Percentiles rank a stretch among this genome's conserved stretches.
Evolutionary conservation across 2,888 invertebrate species (phyloP).

Genomic region (Hoplodrina blanda): DNA sequence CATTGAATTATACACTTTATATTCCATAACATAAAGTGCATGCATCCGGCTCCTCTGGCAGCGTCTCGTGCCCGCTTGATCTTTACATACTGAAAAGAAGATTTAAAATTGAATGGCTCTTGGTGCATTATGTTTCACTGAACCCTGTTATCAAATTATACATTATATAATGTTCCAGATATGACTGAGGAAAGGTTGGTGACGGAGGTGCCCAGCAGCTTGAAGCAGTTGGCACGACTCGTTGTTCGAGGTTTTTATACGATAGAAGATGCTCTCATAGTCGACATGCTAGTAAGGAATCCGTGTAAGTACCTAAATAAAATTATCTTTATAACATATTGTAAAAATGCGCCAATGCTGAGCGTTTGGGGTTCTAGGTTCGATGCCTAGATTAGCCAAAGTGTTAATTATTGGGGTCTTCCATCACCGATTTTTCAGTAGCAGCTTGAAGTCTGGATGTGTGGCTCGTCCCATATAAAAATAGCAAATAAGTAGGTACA

Average conservation of each 20-base stretch:
- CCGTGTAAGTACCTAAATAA: slow-evolving; percentile 92
- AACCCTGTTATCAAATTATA: background rate
- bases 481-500: no score
- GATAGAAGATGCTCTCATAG: slow-evolving; percentile 97
- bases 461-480: no score
- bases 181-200: slow-evolving; percentile 94
- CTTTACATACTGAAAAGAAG: background rate
- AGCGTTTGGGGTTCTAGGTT: background rate
- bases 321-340: background rate
- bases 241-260: slow-evolving; percentile 98
- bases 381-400: background rate
- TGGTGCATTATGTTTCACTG: no score
- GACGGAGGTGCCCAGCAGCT: slow-evolving; percentile 97
- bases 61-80: background rate
- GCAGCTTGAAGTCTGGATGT: background rate
- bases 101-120: slow-evolving; percentile 12
- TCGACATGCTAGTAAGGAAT: slow-evolving; percentile 98
- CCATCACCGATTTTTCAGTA: background rate
- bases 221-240: slow-evolving; percentile 97
- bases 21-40: background rate
- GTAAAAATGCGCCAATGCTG: background rate
- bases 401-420: background rate
- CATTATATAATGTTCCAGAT: slow-evolving; percentile 40
- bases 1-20: background rate
- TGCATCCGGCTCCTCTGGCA: no score